Base-by-base conservation (phyloP, 1,140 invertebrate genomes). In the Drosophila athabasca region DNA sequence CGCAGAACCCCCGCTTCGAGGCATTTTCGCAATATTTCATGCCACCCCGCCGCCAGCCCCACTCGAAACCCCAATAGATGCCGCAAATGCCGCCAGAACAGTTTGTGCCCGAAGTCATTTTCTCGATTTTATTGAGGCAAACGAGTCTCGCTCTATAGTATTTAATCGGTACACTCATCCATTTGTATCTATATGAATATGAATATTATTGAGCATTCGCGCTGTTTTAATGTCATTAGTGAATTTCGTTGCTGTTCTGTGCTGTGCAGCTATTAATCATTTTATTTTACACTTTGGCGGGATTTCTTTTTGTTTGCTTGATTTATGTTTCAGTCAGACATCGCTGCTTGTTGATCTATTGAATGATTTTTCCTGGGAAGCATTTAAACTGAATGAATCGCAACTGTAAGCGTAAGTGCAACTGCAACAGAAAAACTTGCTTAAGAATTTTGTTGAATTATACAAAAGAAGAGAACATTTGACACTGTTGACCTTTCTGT, bases 221-320 rank as follows among this genome's bases (percentile, higher is more conserved):
- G 62, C 49, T 39, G 62, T 74, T 82, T 82, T 84, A 84, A 77
- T 87, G 81, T 78, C 81, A 85, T 85, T 85, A 85, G 87, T 64
- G 72, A 70, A 80, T 85, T 81, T 62, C 52, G 72, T 70, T 71
- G 73, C 55, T 1, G 26, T 6, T 6, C 29, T 7, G 29, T 26
- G 24, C 24, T 3, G 31, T 9, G 8, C 31, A 62, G 78, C 74
- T 78, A 85, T 85, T 85, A 85, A 85, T 85, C 81, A 85, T 82
- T 79, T 73, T 68, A 62, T 71, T 62, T 64, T 31, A 72, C 44
- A 62, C 29, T 72, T 66, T 8, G 54, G 35, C 74, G 54, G 70
- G 70, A 61, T 84, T 85, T 85, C 62, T 79, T 85, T 84, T 79
- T 84, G 81, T 87, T 66, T 84, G 67, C 48, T 71, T 84, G 81